A percentile compares a stretch with the other conserved stretches of the same genome.
These are phyloP conservation scores for Lithophane leautieri DNA, from an alignment of 2,888 invertebrate genomes.

Conservation along the genomic window DNA sequence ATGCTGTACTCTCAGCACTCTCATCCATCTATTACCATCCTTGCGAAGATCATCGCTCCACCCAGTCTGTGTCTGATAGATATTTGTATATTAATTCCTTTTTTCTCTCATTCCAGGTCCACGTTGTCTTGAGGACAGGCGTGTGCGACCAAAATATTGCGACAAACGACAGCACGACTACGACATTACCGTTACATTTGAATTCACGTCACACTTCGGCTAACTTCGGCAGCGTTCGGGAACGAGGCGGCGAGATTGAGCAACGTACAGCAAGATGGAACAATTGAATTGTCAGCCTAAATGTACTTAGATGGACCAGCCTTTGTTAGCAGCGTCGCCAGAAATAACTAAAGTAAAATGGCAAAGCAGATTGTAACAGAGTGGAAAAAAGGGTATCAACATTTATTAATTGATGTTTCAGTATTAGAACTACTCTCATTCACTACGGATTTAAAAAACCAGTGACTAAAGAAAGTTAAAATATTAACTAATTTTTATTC, in stretches of 20 bases:
- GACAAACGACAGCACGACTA: conserved; percentile 61
- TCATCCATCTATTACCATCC: not conserved
- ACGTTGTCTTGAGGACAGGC: conserved; percentile 73
- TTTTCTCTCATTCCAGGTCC: conserved; percentile 72
- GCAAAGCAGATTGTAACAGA: not conserved
- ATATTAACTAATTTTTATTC: no score
- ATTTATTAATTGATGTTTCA: not conserved
- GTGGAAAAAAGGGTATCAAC: no score
- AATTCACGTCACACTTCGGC: conserved; percentile 59
- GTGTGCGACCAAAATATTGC: conserved; percentile 67
- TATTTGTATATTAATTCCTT: conserved; percentile 13
- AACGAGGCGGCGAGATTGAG: not conserved
- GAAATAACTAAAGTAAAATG: no score
- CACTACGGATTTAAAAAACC: not conserved
- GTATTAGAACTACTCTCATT: conserved; percentile 25
- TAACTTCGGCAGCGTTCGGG: conserved; percentile 45
- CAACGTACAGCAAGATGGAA: conserved; percentile 3
- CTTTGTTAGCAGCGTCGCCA: no score
- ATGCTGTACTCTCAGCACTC: not conserved
- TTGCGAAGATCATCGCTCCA: not conserved
- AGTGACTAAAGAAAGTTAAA: not conserved
- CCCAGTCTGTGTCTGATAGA: not conserved
- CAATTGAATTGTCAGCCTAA: not conserved
- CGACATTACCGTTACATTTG: conserved; percentile 60
- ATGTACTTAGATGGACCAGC: no score